Evolutionary conservation across 2,888 invertebrate species (phyloP).

Genomic region (Leptopilina drosophilae): DNA sequence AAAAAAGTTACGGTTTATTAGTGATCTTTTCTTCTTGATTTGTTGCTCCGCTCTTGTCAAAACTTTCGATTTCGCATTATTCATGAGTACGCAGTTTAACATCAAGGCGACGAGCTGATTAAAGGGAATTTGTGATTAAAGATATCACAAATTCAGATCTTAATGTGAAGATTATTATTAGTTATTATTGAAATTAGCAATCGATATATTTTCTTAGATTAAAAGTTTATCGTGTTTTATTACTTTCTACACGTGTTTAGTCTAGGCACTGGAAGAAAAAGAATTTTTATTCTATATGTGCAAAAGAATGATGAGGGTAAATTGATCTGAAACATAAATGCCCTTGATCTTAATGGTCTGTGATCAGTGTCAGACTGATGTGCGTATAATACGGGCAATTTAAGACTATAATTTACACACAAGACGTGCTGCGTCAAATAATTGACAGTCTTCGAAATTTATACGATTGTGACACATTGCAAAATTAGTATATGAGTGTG

Average conservation of each 20-base stretch:
- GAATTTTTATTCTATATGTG: not conserved
- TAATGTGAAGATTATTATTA: too few relatives aligned
- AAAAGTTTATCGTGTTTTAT: not conserved
- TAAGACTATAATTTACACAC: conserved; percentile 21
- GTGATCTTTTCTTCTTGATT: conserved; percentile 11
- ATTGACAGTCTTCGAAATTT: not conserved
- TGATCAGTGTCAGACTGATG: conserved; percentile 32
- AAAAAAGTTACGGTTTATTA: conserved; percentile 20
- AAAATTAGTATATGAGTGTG: not conserved
- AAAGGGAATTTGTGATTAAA: too few relatives aligned
- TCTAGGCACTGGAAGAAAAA: not conserved
- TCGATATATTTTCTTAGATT: too few relatives aligned
- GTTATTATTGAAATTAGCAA: too few relatives aligned
- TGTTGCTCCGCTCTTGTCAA: not conserved
- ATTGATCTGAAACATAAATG: conserved; percentile 25
- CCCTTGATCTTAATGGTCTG: conserved; percentile 35
- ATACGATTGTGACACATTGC: not conserved
- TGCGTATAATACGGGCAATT: conserved; percentile 26
- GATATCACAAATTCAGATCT: too few relatives aligned
- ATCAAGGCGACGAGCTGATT: not conserved
- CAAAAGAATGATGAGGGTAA: conserved; percentile 4
- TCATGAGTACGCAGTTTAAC: conserved; percentile 9
- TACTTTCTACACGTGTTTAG: not conserved
- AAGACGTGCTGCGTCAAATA: conserved; percentile 28
- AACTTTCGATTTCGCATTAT: conserved; percentile 37